Evolutionary conservation across 2,797 vertebrate genomes (phyloP).

Genomic region (Craterocephalus amniculus): DNA sequence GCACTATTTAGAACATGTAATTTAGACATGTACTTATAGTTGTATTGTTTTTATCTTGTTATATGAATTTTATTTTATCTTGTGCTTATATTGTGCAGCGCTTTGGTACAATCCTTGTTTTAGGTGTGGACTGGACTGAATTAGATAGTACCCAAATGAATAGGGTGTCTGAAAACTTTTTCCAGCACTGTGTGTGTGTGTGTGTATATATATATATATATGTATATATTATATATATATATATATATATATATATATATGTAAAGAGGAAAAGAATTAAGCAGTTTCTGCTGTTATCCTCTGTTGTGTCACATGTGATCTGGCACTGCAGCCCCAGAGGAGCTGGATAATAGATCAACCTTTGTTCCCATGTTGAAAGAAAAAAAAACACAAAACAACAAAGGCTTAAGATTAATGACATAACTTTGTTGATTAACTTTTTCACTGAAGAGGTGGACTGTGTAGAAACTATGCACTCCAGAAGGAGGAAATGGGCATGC

Average conservation of each 20-base stretch:
- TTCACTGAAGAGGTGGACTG: conserved; percentile 68
- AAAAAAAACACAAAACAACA: background rate
- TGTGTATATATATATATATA: too few species aligned
- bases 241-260: too few species aligned
- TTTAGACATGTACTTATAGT: too few species aligned
- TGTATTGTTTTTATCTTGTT: too few species aligned
- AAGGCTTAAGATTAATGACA: conserved; percentile 46
- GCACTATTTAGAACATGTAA: too few species aligned
- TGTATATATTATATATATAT: background rate
- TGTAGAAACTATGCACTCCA: conserved; percentile 88
- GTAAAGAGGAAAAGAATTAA: background rate
- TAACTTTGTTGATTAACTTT: conserved; percentile 66
- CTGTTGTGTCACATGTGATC: conserved; percentile 33
- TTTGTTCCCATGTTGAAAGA: conserved; percentile 51
- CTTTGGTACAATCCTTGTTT: too few species aligned
- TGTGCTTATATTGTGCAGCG: too few species aligned
- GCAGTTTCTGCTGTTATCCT: conserved; percentile 21
- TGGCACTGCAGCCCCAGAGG: conserved; percentile 17
- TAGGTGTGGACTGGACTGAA: too few species aligned
- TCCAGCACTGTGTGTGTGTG: too few species aligned
- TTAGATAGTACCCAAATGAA: too few species aligned
- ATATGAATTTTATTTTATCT: too few species aligned
- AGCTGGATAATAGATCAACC: conserved; percentile 41
- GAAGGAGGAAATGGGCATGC: conserved; percentile 82
- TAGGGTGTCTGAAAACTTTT: too few species aligned